Percentiles rank a stretch among this genome's conserved stretches.
Conservation (phyloP, 2,113 vertebrate genomes). For the Vanacampus margaritifer region DNA sequence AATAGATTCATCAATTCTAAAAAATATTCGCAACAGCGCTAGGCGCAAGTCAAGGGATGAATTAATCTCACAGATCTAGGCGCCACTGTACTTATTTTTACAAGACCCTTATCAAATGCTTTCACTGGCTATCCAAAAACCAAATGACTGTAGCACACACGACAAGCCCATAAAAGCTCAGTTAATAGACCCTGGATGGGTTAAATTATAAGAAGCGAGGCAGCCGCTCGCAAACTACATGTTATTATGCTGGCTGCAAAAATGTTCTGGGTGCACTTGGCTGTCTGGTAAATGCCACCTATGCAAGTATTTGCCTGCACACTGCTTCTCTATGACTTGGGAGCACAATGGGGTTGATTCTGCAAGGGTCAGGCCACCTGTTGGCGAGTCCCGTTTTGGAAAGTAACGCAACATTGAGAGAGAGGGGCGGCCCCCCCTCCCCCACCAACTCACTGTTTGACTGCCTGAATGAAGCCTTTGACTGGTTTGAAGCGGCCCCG, state of each 20-base stretch:
- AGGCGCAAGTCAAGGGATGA: background rate
- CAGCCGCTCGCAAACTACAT: background rate
- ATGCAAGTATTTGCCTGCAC: background rate
- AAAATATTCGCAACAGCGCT: no score
- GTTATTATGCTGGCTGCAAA: background rate
- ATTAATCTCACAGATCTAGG: background rate
- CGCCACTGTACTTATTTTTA: background rate
- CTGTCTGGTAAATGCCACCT: background rate
- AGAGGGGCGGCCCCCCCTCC: conserved; percentile 3
- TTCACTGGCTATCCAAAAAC: background rate
- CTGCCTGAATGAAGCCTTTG: conserved; percentile 57
- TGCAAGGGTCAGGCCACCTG: conserved; percentile 38
- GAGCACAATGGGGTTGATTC: conserved; percentile 5
- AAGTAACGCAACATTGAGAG: conserved; percentile 39
- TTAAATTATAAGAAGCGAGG: background rate
- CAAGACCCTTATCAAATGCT: background rate
- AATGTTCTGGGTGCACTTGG: background rate
- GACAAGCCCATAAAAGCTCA: background rate
- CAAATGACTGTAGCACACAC: background rate
- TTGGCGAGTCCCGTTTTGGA: conserved; percentile 42
- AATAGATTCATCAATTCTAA: no score
- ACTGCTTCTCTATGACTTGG: background rate
- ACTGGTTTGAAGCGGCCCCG: conserved; percentile 25
- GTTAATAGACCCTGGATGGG: background rate
- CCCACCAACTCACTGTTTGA: conserved; percentile 15